A percentile compares a stretch with the other conserved stretches of the same genome.
Conservation (phyloP, 1,140 invertebrate genomes). For the Phocides pigmalion region DNA sequence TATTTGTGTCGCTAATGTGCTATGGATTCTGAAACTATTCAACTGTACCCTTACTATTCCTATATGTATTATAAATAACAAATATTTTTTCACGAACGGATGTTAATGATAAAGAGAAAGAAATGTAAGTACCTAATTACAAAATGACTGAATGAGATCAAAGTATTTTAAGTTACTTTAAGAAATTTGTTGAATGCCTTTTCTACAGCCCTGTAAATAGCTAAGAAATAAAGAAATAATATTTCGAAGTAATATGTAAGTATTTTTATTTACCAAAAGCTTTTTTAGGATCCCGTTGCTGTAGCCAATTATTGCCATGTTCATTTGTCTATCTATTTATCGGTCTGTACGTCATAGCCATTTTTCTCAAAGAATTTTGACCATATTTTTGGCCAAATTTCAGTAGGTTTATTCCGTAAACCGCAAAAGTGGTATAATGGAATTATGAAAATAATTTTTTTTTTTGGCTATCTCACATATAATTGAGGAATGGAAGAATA, state of each 20-base stretch:
- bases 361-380: too few relatives aligned
- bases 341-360: too few relatives aligned
- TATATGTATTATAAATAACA: constrained; percentile 55
- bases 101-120: constrained; percentile 58
- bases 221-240: constrained; percentile 72
- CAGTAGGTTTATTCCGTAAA: too few relatives aligned
- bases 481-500: too few relatives aligned
- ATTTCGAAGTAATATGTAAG: constrained; percentile 57
- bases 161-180: constrained; percentile 76
- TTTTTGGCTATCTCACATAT: too few relatives aligned
- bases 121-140: constrained; percentile 52
- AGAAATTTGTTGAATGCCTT: constrained; percentile 73
- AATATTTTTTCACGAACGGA: constrained; percentile 75
- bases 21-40: constrained; percentile 62
- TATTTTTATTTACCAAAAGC: constrained; percentile 29
- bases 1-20: constrained; percentile 62
- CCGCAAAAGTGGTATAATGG: too few relatives aligned
- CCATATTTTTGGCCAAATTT: too few relatives aligned
- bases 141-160: constrained; percentile 73
- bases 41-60: constrained; percentile 47
- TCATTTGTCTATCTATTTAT: too few relatives aligned
- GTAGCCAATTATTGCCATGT: too few relatives aligned
- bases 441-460: too few relatives aligned
- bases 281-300: constrained; percentile 27
- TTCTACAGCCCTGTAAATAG: constrained; percentile 80